phyloP scores from a whole-genome alignment of 2,888 invertebrate genomes.

The Byasa hedistus region DNA sequence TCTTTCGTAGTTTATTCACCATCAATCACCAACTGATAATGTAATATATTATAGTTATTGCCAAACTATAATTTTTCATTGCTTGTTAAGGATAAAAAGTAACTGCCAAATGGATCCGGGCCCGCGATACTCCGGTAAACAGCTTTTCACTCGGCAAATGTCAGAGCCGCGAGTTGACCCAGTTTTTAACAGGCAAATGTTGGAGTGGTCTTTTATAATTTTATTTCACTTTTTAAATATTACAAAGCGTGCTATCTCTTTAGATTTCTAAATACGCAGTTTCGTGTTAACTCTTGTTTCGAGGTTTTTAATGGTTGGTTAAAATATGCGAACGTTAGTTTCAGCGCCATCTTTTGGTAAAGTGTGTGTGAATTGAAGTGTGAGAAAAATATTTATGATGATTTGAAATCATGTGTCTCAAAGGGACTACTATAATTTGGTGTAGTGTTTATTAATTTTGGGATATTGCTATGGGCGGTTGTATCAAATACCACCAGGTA shows the following conservation, averaged over 20 bases:
- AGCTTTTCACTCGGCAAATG: slow-evolving; percentile 21
- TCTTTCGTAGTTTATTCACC: too few relatives aligned
- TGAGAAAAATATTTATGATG: too few relatives aligned
- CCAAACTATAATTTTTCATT: slow-evolving; percentile 24
- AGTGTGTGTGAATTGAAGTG: too few relatives aligned
- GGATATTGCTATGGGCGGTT: too few relatives aligned
- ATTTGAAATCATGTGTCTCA: too few relatives aligned
- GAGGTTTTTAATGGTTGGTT: too few relatives aligned
- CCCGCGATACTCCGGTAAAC: slow-evolving; percentile 13
- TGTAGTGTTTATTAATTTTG: too few relatives aligned
- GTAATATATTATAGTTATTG: slow-evolving; percentile 4
- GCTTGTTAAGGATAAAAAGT: slow-evolving; percentile 24
- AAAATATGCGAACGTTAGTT: too few relatives aligned
- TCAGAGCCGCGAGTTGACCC: slow-evolving; percentile 18
- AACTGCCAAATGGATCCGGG: slow-evolving; percentile 14
- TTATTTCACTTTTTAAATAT: slow-evolving; percentile 23
- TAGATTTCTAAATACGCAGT: not conserved
- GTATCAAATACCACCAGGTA: too few relatives aligned
- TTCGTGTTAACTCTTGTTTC: not conserved
- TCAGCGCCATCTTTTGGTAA: too few relatives aligned
- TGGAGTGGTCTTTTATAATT: slow-evolving; percentile 28
- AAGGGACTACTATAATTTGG: too few relatives aligned
- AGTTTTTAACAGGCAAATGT: slow-evolving; percentile 20
- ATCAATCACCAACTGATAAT: too few relatives aligned
- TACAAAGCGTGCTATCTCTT: slow-evolving; percentile 9